Evolutionary conservation across 2,888 invertebrate species (phyloP).

Genomic region (Meteorus cinctellus): DNA sequence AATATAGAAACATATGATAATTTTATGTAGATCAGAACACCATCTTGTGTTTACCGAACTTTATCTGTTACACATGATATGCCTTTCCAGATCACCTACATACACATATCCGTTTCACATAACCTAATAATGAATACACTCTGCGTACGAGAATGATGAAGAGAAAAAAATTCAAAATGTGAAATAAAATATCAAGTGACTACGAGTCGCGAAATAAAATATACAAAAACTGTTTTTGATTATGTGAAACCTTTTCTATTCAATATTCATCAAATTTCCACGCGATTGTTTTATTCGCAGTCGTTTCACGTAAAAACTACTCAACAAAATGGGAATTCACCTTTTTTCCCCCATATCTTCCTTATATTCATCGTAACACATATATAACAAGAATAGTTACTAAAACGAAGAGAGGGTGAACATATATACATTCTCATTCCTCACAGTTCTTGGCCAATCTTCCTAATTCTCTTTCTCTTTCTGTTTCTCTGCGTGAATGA

Average conservation of each 20-base stretch:
- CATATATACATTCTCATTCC: background rate
- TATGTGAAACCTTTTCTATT: no score
- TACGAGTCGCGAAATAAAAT: no score
- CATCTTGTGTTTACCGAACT: slow-evolving; percentile 11
- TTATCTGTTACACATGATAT: slow-evolving; percentile 38
- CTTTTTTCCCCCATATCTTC: no score
- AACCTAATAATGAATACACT: background rate
- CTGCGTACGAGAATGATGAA: slow-evolving; percentile 13
- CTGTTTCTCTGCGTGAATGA: slow-evolving; percentile 34
- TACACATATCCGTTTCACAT: slow-evolving; percentile 30
- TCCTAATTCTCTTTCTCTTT: slow-evolving; percentile 18
- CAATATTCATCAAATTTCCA: no score
- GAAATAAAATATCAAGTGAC: background rate
- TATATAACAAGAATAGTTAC: background rate
- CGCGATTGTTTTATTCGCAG: no score
- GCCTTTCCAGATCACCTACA: slow-evolving; percentile 57
- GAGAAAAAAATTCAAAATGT: slow-evolving; percentile 39
- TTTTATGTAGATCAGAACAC: background rate
- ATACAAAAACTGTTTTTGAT: no score
- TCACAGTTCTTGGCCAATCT: background rate
- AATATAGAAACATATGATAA: background rate
- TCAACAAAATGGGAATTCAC: no score
- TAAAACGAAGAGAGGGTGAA: background rate
- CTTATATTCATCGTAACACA: background rate
- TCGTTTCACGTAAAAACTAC: no score